A percentile compares a stretch with the other conserved stretches of the same genome.
Evolutionary conservation across 2,888 invertebrate species (phyloP).

Genomic region (Melinaea marsaeus): DNA sequence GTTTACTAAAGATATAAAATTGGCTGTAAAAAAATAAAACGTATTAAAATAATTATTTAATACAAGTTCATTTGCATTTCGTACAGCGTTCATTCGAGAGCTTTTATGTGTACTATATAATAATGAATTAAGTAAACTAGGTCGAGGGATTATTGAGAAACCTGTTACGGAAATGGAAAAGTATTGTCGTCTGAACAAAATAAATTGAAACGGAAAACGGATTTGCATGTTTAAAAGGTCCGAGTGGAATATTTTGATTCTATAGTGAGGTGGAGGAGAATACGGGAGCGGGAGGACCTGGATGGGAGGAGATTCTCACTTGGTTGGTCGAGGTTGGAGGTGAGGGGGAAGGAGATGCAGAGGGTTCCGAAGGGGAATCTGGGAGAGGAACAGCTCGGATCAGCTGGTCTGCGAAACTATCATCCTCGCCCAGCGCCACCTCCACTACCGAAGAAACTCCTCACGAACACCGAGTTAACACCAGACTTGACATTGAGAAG

Average conservation of each 20-base stretch:
- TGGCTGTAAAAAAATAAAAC: background rate
- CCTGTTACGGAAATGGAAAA: slow-evolving; percentile 11
- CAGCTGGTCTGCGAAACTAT: slow-evolving; percentile 86
- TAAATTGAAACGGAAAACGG: slow-evolving; percentile 11
- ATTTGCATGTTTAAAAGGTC: background rate
- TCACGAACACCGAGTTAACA: slow-evolving; percentile 82
- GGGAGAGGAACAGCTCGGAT: slow-evolving; percentile 90
- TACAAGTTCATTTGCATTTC: too few species aligned
- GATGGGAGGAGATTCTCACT: slow-evolving; percentile 90
- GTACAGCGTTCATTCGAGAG: too few species aligned
- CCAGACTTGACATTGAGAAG: slow-evolving; percentile 92
- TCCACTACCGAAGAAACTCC: slow-evolving; percentile 67
- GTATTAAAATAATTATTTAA: too few species aligned
- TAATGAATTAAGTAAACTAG: slow-evolving; percentile 12
- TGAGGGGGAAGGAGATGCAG: slow-evolving; percentile 79
- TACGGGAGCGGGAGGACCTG: slow-evolving; percentile 63
- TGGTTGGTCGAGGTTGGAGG: slow-evolving; percentile 95
- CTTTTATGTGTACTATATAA: slow-evolving; percentile 10
- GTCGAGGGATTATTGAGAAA: slow-evolving; percentile 14
- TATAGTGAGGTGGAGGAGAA: slow-evolving; percentile 59
- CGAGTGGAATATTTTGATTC: background rate
- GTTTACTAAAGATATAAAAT: background rate
- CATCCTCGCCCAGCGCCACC: slow-evolving; percentile 48
- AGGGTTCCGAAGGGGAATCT: slow-evolving; percentile 72
- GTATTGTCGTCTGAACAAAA: slow-evolving; percentile 14